phyloP scores from a whole-genome alignment of 2,113 vertebrate species.

The Vidua macroura region DNA sequence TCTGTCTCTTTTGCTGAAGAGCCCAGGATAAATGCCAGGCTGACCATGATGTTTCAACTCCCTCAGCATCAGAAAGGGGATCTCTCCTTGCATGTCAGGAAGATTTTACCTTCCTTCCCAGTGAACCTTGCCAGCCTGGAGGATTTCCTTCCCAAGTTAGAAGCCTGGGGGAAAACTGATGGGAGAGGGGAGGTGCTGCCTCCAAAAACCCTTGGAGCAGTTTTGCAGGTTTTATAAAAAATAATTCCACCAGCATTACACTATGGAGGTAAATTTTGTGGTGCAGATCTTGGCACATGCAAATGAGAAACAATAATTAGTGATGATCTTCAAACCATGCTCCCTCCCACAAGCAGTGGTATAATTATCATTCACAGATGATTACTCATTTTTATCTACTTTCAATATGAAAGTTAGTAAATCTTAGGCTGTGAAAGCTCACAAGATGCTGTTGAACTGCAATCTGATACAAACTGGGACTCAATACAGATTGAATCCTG shows the following conservation, averaged over 20 bases:
- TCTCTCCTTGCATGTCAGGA: fast-evolving
- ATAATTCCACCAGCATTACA: neutral
- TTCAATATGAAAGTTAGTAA: neutral
- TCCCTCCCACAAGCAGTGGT: slow-evolving; percentile 34
- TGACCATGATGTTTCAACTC: neutral
- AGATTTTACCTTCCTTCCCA: neutral
- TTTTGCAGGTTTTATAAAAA: neutral
- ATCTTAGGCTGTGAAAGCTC: neutral
- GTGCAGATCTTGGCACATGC: neutral
- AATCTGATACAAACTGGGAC: neutral
- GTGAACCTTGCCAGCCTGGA: neutral
- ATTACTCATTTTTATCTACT: slow-evolving; percentile 49
- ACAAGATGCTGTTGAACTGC: neutral
- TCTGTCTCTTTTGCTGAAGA: neutral
- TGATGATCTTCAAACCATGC: slow-evolving; percentile 5
- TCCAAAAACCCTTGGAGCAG: neutral
- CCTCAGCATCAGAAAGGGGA: neutral
- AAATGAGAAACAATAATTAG: slow-evolving; percentile 39
- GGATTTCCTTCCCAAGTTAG: neutral
- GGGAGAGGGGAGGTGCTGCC: neutral
- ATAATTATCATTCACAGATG: slow-evolving; percentile 29
- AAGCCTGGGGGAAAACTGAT: neutral
- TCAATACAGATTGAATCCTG: neutral
- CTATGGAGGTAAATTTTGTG: neutral
- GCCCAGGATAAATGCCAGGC: neutral